A percentile compares a stretch with the other conserved stretches of the same genome.
Conservation (phyloP, 1,140 invertebrate genomes). For the Eufriesea mexicana region DNA sequence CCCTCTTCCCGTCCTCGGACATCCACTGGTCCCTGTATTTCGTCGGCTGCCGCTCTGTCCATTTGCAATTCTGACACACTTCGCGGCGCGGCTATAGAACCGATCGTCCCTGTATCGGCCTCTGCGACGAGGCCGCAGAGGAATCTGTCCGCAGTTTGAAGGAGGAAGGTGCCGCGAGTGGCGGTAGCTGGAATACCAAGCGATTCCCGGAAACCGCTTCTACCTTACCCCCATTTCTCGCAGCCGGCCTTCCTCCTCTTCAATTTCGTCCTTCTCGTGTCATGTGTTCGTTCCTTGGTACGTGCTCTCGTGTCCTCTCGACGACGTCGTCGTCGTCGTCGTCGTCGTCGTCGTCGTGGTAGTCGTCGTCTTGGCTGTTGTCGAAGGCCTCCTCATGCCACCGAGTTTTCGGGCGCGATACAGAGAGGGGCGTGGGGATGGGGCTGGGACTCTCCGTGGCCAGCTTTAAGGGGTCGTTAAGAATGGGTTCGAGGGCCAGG, state of each 20-base stretch:
- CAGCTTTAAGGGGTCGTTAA: slow-evolving; percentile 74
- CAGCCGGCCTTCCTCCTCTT: slow-evolving; percentile 32
- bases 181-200: slow-evolving; percentile 65
- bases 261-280: slow-evolving; percentile 38
- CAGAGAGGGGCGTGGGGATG: slow-evolving; percentile 5
- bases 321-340: slow-evolving; percentile 42
- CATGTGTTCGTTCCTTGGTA: slow-evolving; percentile 10
- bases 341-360: slow-evolving; percentile 2
- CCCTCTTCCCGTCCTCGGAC: slow-evolving; percentile 36
- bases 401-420: slow-evolving; percentile 59
- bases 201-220: slow-evolving; percentile 63
- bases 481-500: slow-evolving; percentile 76
- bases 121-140: slow-evolving; percentile 6
- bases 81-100: slow-evolving; percentile 51
- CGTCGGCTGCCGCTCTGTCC: slow-evolving; percentile 50
- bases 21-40: slow-evolving; percentile 30
- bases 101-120: slow-evolving; percentile 15
- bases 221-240: slow-evolving; percentile 23
- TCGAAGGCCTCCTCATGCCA: slow-evolving; percentile 46
- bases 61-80: slow-evolving; percentile 75
- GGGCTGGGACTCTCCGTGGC: slow-evolving; percentile 25
- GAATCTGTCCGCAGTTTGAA: slow-evolving; percentile 52
- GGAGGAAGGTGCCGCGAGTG: slow-evolving; percentile 43
- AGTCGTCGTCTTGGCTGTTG: slow-evolving; percentile 39
- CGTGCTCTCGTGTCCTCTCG: not conserved